Percentiles rank a stretch among this genome's conserved stretches.
Conservation (phyloP, 2,113 vertebrate genomes). For the Fulica atra region DNA sequence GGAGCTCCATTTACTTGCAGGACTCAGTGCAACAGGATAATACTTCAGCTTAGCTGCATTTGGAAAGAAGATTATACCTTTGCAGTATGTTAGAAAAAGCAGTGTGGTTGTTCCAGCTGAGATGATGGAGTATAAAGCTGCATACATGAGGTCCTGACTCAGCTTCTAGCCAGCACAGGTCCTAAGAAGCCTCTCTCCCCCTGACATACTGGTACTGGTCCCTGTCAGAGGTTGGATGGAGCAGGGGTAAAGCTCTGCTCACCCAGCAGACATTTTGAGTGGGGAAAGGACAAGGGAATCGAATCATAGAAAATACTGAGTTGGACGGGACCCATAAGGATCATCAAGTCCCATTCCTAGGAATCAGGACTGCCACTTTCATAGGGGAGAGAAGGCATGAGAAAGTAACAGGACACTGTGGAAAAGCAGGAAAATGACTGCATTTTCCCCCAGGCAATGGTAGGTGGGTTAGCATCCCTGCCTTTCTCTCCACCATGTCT, state of each 20-base stretch:
- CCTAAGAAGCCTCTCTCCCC: background rate
- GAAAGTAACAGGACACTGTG: background rate
- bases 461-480: background rate
- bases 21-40: background rate
- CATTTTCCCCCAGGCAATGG: background rate
- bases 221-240: background rate
- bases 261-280: background rate
- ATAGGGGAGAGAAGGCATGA: background rate
- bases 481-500: background rate
- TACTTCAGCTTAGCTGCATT: background rate
- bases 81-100: background rate
- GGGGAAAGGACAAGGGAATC: background rate
- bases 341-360: background rate
- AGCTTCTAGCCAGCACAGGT: background rate
- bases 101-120: fast-evolving
- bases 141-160: background rate
- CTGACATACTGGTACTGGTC: background rate
- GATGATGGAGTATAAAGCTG: background rate
- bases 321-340: too few relatives aligned
- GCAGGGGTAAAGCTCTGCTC: background rate
- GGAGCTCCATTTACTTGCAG: background rate
- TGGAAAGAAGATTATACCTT: background rate
- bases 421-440: background rate
- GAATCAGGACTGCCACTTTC: background rate
- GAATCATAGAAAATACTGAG: too few relatives aligned